Conservation (phyloP, 2,888 invertebrate genomes). For the Agonopterix arenella region DNA sequence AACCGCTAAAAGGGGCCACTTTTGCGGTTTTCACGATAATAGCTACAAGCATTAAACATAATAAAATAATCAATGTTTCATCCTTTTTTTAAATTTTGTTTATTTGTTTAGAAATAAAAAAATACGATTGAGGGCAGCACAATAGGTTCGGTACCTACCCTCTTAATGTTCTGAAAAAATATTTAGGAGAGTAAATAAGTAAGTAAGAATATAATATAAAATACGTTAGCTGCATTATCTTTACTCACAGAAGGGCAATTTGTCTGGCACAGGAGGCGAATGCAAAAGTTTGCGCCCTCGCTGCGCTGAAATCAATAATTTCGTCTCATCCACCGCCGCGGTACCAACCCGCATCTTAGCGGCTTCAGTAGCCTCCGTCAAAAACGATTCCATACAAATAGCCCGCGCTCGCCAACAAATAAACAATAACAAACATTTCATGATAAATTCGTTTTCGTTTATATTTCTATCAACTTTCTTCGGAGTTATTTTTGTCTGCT, state of each 20-base stretch:
- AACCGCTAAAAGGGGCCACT: no score
- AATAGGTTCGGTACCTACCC: no score
- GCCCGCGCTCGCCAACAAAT: slow-evolving; percentile 6
- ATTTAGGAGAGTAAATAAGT: no score
- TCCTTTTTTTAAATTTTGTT: no score
- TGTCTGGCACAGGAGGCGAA: slow-evolving; percentile 43
- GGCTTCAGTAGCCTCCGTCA: background rate
- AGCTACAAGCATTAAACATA: no score
- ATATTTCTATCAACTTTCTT: slow-evolving; percentile 4
- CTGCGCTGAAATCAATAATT: slow-evolving; percentile 65
- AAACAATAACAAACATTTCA: slow-evolving; percentile 9
- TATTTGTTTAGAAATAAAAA: no score
- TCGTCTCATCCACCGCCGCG: slow-evolving; percentile 40
- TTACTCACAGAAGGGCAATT: slow-evolving; percentile 27
- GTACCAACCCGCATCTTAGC: background rate
- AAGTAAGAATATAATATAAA: no score
- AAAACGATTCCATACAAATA: slow-evolving; percentile 1
- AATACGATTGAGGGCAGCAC: no score
- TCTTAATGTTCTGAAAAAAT: no score
- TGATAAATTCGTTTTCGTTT: slow-evolving; percentile 7
- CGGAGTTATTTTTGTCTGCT: background rate
- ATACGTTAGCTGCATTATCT: slow-evolving; percentile 3
- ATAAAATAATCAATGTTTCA: no score
- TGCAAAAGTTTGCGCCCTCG: slow-evolving; percentile 55
- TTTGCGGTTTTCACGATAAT: no score